Evolutionary conservation across 2,888 invertebrate species (phyloP), one percentile per base, ranked within the genome.

Genomic region (Amblyjoppa proteus): DNA sequence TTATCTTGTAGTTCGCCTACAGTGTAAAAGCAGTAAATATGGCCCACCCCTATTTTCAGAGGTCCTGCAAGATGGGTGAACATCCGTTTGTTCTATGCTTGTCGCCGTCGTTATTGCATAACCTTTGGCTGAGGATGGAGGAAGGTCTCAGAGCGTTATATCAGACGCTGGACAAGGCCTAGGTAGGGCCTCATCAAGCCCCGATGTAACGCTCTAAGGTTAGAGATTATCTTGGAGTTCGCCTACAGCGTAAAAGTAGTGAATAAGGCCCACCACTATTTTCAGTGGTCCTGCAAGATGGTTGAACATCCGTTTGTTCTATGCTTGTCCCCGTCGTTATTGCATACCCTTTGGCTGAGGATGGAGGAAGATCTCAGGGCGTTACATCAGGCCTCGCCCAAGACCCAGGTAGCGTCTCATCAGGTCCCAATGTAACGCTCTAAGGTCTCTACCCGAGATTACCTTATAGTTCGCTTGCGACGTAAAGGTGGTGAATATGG

Each of bases 11-110:
- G 11, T 41, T 41, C 11, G 11, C 11, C 2, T 41, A 41, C 2
- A 41, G 11, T 0, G 9, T 41, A 41, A 41, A 11, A 11, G 41
- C 11, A 3, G 11, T 41, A 11, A 41, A 11, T 9, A 41, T 41
- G 41, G 3, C 11, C 11, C 11, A 41, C 41, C 11, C 11, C 41
- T 41, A 41, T 51, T 61, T 70, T 31, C 45, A 25, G 41, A 28
- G 61, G 13, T n/a, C 31, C 20, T 45, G 77, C 69, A 13, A 45
- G n/a, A 53, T 20, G 13, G 51, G 13, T 6, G 68, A 69, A 69
- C 25, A 76, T 68, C 20, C 53, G 11, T 68, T 61, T 58, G 13
- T 16, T 38, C 16, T 11, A 25, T 45, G 28, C 28, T 49, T 75
- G 31, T 28, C 13, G 13, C 31, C 34, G 53, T 4, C 49, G 74